Base-by-base conservation (phyloP, 2,888 invertebrate genomes). In the Cetonia aurata region DNA sequence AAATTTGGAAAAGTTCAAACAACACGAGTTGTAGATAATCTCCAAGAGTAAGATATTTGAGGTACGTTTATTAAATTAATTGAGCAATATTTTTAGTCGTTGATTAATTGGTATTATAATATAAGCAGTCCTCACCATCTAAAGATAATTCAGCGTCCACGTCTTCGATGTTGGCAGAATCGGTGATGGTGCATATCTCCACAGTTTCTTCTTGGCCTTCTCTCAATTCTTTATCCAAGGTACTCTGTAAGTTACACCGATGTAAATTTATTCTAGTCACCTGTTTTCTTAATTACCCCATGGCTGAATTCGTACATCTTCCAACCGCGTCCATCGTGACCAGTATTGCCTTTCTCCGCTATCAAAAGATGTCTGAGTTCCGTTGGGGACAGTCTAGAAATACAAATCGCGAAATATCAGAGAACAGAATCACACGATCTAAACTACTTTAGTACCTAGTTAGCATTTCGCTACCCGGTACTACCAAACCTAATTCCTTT, bases 91-190 rank as follows among this genome's bases (percentile, higher is more conserved):
- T n/a, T n/a, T n/a, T n/a, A n/a, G n/a, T n/a, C n/a, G n/a, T n/a
- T n/a, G n/a, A n/a, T n/a, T n/a, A n/a, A n/a, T n/a, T n/a, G n/a
- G n/a, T n/a, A n/a, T n/a, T n/a, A n/a, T n/a, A n/a, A n/a, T n/a
- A n/a, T n/a, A n/a, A n/a, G n/a, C n/a, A n/a, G n/a, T 55, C 52
- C 67, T 81, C 82, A 88, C 88, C 87, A 73, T 90, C 89, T 84
- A 89, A 87, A 10, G 87, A 85, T 69, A 88, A 81, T 77, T 89
- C 88, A 0, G 86, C 83, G 46, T 86, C 86, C 67, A 87, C 84
- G 67, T 88, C 87, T 15, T 87, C 87, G 60, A 88, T 84, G 33
- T 82, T 83, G 74, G 87, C 88, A 44, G 83, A 80, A 0, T 85
- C 82, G 0, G 86, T 80, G 0, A 90, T 80, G 1, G 86, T 82